These are phyloP conservation scores for Galerucella pusilla DNA, from an alignment of 2,888 invertebrate genomes.

Conservation along the genomic window DNA sequence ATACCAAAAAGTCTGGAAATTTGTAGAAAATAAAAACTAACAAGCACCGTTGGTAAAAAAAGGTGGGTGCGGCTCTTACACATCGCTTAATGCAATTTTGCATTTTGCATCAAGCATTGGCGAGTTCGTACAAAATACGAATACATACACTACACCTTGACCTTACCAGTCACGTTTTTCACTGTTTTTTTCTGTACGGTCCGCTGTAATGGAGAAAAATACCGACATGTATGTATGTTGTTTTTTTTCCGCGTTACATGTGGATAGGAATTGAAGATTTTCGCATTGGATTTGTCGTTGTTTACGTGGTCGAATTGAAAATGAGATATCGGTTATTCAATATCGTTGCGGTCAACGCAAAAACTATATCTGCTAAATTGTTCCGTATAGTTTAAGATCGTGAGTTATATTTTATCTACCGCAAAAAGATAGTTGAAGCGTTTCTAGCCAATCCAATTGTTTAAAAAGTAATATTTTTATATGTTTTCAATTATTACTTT, in stretches of 20 bases:
- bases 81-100: slow-evolving; percentile 25
- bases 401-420: too few species aligned
- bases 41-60: background rate
- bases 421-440: too few species aligned
- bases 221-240: slow-evolving; percentile 19
- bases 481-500: too few species aligned
- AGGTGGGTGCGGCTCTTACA: background rate
- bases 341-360: too few species aligned
- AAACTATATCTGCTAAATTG: too few species aligned
- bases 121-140: slow-evolving; percentile 19
- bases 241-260: background rate
- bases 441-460: too few species aligned
- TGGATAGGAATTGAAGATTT: background rate
- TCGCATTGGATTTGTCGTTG: background rate
- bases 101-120: slow-evolving; percentile 25
- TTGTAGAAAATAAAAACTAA: too few species aligned
- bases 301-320: background rate
- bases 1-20: too few species aligned
- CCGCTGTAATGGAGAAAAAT: slow-evolving; percentile 33
- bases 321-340: background rate
- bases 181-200: slow-evolving; percentile 24
- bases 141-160: slow-evolving; percentile 52
- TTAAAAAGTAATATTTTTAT: too few species aligned
- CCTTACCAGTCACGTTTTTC: slow-evolving; percentile 54
- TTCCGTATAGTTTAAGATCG: too few species aligned